phyloP scores from a whole-genome alignment of 2,113 vertebrate genomes.

The Misgurnus mizolepis region DNA sequence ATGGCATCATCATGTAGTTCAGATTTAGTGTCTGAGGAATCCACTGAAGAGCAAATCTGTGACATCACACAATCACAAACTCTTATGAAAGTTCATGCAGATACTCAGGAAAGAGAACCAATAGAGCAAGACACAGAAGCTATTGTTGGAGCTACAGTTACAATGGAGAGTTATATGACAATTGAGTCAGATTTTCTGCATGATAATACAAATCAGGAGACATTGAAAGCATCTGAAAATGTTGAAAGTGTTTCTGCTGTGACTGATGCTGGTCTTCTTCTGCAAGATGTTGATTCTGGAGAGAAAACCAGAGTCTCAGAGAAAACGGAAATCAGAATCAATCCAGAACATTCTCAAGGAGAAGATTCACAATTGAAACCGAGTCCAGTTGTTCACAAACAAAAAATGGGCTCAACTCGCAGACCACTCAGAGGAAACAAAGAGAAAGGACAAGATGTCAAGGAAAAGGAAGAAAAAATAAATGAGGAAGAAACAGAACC shows the following conservation, averaged over 20 bases:
- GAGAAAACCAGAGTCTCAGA: not conserved
- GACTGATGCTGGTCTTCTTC: not conserved
- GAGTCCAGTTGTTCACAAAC: not conserved
- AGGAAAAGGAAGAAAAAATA: no score
- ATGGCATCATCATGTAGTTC: not conserved
- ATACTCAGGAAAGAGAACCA: not conserved
- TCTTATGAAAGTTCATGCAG: not conserved
- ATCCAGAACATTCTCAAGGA: not conserved
- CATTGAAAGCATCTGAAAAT: not conserved
- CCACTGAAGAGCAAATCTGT: not conserved
- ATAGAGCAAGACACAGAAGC: not conserved
- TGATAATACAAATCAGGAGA: conserved; percentile 3
- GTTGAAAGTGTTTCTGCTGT: not conserved
- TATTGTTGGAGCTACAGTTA: not conserved
- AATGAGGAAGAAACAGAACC: no score
- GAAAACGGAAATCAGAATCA: not conserved
- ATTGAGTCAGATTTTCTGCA: not conserved
- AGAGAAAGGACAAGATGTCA: not conserved
- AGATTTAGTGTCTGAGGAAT: not conserved
- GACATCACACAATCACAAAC: conserved; percentile 3
- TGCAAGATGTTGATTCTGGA: not conserved
- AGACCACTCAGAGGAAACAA: not conserved
- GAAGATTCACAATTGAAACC: not conserved
- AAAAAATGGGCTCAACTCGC: conserved; percentile 19
- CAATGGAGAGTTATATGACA: not conserved